phyloP scores from a whole-genome alignment of 2,113 vertebrate genomes.

The Lonchura striata region DNA sequence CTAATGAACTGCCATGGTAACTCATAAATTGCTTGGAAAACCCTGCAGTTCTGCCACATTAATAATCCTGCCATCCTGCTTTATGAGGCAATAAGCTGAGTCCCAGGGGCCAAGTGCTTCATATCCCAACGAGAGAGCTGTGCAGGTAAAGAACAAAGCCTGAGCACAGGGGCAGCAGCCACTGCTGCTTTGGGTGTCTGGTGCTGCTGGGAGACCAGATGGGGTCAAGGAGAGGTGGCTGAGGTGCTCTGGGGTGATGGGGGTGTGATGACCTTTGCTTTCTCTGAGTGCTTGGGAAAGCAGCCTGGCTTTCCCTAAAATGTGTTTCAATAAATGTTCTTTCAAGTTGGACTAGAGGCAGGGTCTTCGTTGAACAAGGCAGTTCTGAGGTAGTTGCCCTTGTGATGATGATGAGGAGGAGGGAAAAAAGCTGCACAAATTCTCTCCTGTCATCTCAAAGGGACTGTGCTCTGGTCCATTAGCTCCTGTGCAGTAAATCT shows the following conservation, averaged over 20 bases:
- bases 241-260: not conserved
- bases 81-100: conserved; percentile 44
- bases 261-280: not conserved
- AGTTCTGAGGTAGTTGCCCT: not conserved
- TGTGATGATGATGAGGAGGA: not conserved
- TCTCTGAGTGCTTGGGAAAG: not conserved
- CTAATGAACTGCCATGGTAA: conserved; percentile 44
- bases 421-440: not conserved
- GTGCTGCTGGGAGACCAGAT: not conserved
- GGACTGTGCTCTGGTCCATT: not conserved
- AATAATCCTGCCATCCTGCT: conserved; percentile 39
- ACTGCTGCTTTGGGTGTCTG: not conserved
- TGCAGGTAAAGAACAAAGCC: not conserved
- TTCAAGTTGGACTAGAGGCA: not conserved
- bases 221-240: not conserved
- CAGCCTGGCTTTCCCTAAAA: not conserved
- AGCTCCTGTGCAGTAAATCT: conserved; percentile 22
- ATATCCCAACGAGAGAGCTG: not conserved
- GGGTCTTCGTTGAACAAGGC: not conserved
- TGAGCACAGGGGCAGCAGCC: not conserved
- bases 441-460: not conserved
- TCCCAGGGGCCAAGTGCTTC: not conserved
- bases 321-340: not conserved
- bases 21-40: conserved; percentile 47
- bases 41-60: conserved; percentile 32